A percentile compares a stretch with the other conserved stretches of the same genome.
phyloP scores from a whole-genome alignment of 1,140 invertebrate genomes.

The Pseudobourletiella spinata region DNA sequence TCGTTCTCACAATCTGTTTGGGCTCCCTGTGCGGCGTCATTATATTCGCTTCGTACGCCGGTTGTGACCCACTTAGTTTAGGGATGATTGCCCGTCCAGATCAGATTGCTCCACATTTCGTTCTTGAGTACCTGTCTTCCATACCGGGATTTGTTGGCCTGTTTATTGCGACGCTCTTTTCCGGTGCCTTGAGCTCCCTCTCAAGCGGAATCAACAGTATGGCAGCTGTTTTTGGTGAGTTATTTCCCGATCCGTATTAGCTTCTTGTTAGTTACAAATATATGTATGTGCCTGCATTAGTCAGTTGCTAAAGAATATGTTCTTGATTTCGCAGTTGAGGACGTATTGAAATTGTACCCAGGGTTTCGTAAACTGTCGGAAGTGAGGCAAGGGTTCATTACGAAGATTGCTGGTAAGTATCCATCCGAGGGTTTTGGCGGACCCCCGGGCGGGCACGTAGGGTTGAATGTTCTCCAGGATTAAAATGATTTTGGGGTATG shows the following conservation, averaged over 20 bases:
- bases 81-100: conserved; percentile 30
- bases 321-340: conserved; percentile 20
- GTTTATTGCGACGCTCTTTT: conserved; percentile 38
- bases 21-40: conserved; percentile 38
- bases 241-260: background rate
- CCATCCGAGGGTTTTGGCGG: no score
- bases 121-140: conserved; percentile 25
- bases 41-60: conserved; percentile 40
- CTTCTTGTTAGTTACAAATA: background rate
- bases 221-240: conserved; percentile 39
- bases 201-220: conserved; percentile 46
- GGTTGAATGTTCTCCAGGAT: no score
- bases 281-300: background rate
- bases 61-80: conserved; percentile 39
- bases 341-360: conserved; percentile 39
- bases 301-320: no score
- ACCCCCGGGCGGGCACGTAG: no score
- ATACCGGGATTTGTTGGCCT: conserved; percentile 38
- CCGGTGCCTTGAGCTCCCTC: conserved; percentile 40
- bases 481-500: no score
- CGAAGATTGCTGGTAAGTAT: conserved; percentile 41
- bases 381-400: conserved; percentile 36
- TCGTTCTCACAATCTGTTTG: conserved; percentile 40
- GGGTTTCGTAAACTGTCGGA: conserved; percentile 38
- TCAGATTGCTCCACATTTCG: conserved; percentile 34